Evolutionary conservation across 1,140 invertebrate species (phyloP).

Genomic region (Notospermus geniculatus): DNA sequence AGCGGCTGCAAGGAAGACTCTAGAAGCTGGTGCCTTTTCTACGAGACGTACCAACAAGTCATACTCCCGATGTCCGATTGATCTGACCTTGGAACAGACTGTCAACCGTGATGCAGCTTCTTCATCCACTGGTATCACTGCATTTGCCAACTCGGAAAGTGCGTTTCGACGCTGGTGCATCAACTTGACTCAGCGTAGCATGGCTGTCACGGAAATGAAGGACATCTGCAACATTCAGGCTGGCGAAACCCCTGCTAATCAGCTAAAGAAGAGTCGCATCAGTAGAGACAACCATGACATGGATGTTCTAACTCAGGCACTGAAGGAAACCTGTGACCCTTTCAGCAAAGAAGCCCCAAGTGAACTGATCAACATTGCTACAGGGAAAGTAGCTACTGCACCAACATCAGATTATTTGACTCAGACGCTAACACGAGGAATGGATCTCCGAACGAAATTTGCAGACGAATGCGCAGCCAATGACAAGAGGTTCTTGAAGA

Average conservation of each 20-base stretch:
- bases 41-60: constrained; percentile 5
- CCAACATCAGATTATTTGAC: constrained; percentile 5
- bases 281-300: constrained; percentile 1
- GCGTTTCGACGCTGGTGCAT: constrained; percentile 1
- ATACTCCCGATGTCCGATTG: not conserved
- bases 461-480: constrained; percentile 1
- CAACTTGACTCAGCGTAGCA: not conserved
- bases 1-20: not conserved
- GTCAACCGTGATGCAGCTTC: constrained; percentile 2
- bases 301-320: not conserved
- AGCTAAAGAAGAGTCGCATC: not conserved
- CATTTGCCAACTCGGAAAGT: not conserved
- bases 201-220: not conserved
- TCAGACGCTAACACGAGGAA: not conserved
- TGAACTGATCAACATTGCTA: constrained; percentile 2
- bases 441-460: not conserved
- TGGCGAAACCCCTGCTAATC: not conserved
- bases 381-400: not conserved
- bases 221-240: not conserved
- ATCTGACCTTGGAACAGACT: constrained; percentile 2
- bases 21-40: constrained; percentile 4
- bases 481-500: constrained; percentile 1
- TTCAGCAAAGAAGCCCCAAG: not conserved
- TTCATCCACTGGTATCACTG: not conserved
- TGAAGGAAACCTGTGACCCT: not conserved